Percentiles rank a stretch among this genome's conserved stretches.
Evolutionary conservation across 2,888 invertebrate genomes (phyloP).

Genomic region (Flabesymbios commensalis): DNA sequence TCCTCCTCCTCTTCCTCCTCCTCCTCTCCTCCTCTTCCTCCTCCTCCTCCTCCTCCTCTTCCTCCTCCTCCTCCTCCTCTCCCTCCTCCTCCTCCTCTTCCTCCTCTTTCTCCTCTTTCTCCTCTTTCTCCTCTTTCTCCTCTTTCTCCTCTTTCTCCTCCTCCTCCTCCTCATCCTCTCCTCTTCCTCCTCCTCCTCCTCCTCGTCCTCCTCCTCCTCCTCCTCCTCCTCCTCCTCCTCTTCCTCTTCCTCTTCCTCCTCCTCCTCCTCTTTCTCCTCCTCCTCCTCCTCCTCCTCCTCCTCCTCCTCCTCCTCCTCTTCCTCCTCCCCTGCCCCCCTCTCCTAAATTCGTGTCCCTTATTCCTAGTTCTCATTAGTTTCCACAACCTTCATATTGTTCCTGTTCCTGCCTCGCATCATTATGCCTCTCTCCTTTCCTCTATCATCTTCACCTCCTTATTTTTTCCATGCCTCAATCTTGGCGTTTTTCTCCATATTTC

Average conservation of each 20-base stretch:
- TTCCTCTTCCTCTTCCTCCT: background rate
- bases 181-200: background rate
- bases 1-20: background rate
- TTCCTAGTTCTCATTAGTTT: background rate
- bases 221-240: background rate
- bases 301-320: constrained; percentile 1
- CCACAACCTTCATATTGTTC: background rate
- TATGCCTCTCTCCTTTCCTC: background rate
- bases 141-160: background rate
- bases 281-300: constrained; percentile 6
- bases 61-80: background rate
- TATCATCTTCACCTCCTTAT: background rate
- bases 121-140: constrained; percentile 3
- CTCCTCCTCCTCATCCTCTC: too few relatives aligned
- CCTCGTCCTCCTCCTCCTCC: background rate
- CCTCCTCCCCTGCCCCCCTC: constrained; percentile 1
- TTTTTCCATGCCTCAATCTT: too few relatives aligned
- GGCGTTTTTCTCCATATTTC: too few relatives aligned
- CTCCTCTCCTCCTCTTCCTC: background rate
- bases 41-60: background rate
- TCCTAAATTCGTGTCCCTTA: background rate
- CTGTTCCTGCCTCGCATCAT: background rate
- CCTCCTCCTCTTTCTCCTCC: background rate
- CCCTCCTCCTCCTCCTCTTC: background rate
- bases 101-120: background rate